phyloP scores from a whole-genome alignment of 2,888 invertebrate species.

The Agrochola lychnidis region DNA sequence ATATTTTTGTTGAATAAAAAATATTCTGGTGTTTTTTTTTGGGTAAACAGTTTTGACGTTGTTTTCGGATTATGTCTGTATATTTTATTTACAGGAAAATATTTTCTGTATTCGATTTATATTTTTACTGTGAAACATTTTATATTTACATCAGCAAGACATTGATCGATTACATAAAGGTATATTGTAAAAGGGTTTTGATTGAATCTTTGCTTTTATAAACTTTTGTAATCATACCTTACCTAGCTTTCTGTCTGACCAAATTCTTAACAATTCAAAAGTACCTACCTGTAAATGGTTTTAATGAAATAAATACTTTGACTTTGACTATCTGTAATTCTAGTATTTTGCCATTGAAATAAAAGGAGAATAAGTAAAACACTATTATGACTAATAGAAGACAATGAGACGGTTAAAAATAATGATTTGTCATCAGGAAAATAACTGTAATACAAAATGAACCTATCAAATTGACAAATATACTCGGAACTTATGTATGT shows the following conservation, averaged over 20 bases:
- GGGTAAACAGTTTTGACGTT: background rate
- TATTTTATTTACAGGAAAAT: background rate
- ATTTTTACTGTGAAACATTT: no score
- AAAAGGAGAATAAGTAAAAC: background rate
- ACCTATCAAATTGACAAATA: background rate
- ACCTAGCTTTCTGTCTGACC: background rate
- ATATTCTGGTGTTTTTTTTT: background rate
- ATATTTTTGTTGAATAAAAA: conserved; percentile 17
- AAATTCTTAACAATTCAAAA: conserved; percentile 4
- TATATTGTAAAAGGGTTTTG: background rate
- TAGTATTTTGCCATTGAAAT: background rate
- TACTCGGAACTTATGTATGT: background rate
- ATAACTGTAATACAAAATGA: background rate
- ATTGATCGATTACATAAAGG: background rate
- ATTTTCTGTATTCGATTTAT: background rate
- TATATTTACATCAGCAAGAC: no score
- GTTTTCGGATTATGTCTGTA: background rate
- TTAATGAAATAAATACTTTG: conserved; percentile 14
- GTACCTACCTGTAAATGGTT: background rate
- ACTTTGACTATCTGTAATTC: background rate
- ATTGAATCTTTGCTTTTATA: background rate
- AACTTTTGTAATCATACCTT: background rate
- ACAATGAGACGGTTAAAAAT: background rate
- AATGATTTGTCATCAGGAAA: background rate
- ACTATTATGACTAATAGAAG: background rate